Percentiles rank a stretch among this genome's conserved stretches.
These are phyloP conservation scores for Spinus pinus DNA, from an alignment of 2,797 vertebrate species.

Conservation along the genomic window DNA sequence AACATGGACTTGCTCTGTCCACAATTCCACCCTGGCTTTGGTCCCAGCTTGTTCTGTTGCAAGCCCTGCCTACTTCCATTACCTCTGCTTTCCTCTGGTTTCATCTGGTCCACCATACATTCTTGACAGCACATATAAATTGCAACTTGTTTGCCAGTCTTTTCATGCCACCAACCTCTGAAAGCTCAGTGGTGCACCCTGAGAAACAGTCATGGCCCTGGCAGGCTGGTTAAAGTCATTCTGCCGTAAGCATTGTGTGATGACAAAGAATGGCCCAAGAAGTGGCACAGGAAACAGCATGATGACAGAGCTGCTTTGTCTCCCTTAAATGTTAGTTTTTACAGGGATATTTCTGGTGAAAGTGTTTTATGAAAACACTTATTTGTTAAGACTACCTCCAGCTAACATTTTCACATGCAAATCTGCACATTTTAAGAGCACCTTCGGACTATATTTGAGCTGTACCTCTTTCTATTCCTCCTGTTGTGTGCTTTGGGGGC, in stretches of 20 bases:
- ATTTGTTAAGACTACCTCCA: background rate
- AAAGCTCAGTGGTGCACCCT: background rate
- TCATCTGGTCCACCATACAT: background rate
- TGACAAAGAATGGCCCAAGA: background rate
- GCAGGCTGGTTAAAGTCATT: background rate
- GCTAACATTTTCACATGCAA: background rate
- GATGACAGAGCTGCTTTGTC: background rate
- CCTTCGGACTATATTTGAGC: background rate
- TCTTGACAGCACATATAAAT: background rate
- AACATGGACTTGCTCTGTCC: background rate
- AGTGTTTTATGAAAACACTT: background rate
- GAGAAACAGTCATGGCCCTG: background rate
- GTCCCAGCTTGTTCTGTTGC: background rate
- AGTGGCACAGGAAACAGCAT: background rate
- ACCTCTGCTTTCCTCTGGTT: background rate
- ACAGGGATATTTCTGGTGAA: background rate
- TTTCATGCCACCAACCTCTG: background rate
- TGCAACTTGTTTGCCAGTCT: background rate
- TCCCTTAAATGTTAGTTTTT: background rate
- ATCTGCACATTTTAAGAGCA: background rate
- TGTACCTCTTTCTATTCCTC: background rate
- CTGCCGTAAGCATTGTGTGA: background rate
- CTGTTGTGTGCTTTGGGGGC: background rate
- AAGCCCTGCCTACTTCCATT: background rate
- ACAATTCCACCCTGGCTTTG: background rate